Evolutionary conservation across 1,140 invertebrate genomes (phyloP).

Genomic region (Adoxophyes honmai): DNA sequence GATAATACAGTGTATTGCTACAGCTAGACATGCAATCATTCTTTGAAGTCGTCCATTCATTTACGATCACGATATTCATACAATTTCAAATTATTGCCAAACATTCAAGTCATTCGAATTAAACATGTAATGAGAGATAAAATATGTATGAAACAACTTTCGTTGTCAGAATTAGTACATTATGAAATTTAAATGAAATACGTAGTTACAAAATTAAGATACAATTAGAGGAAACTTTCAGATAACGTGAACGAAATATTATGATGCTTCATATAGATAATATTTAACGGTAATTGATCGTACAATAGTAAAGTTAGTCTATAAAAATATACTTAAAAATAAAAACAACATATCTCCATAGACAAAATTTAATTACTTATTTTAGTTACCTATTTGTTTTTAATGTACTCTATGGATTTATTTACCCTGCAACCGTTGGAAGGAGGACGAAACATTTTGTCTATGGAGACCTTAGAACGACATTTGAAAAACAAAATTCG

Average conservation of each 20-base stretch:
- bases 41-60: background rate
- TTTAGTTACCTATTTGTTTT: background rate
- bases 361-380: conserved; percentile 22
- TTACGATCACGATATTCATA: background rate
- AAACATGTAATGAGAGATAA: conserved; percentile 1
- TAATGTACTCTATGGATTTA: conserved; percentile 30
- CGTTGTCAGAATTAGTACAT: background rate
- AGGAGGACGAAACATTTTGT: conserved; percentile 18
- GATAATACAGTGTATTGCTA: conserved; percentile 14
- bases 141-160: background rate
- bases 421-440: conserved; percentile 35
- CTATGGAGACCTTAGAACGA: conserved; percentile 21
- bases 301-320: conserved; percentile 12
- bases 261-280: too few relatives aligned
- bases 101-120: conserved; percentile 11
- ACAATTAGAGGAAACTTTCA: too few relatives aligned
- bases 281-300: too few relatives aligned
- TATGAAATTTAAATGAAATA: too few relatives aligned
- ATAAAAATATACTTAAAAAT: conserved; percentile 13
- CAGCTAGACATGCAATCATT: background rate
- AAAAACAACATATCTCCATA: conserved; percentile 28
- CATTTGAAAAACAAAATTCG: conserved; percentile 25
- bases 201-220: too few relatives aligned
- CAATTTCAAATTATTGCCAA: conserved; percentile 11
- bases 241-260: too few relatives aligned